phyloP scores from a whole-genome alignment of 2,888 invertebrate species.

The Drosophila robusta region DNA sequence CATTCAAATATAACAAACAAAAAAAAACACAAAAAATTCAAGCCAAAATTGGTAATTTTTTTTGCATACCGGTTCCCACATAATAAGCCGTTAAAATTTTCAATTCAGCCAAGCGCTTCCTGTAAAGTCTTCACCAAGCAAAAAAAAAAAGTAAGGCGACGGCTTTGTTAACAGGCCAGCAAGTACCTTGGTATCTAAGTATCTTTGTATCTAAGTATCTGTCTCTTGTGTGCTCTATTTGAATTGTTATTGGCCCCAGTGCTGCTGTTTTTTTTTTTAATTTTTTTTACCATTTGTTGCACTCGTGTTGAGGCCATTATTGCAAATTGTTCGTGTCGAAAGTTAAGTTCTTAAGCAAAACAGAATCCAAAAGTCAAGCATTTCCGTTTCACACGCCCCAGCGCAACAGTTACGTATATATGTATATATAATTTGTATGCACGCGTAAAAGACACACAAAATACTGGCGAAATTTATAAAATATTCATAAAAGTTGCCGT shows the following conservation, averaged over 20 bases:
- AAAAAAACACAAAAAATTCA: constrained; percentile 6
- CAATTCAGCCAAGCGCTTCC: constrained; percentile 15
- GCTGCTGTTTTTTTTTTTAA: background rate
- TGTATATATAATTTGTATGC: constrained; percentile 42
- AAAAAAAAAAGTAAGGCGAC: constrained; percentile 11
- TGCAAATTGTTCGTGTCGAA: constrained; percentile 33
- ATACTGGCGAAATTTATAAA: constrained; percentile 63
- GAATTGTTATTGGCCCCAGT: constrained; percentile 6
- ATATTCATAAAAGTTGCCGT: constrained; percentile 59
- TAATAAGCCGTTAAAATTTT: constrained; percentile 37
- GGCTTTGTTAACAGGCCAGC: background rate
- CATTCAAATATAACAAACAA: constrained; percentile 3
- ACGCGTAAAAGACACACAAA: constrained; percentile 34
- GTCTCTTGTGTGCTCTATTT: background rate
- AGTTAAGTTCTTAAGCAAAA: constrained; percentile 40
- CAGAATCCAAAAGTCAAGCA: constrained; percentile 28
- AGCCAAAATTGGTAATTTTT: constrained; percentile 31
- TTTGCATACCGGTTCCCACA: constrained; percentile 53
- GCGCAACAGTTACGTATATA: constrained; percentile 39
- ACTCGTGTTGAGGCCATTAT: constrained; percentile 17
- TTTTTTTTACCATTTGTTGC: constrained; percentile 1
- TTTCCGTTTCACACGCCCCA: constrained; percentile 61
- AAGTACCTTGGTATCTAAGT: constrained; percentile 14
- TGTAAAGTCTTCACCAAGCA: constrained; percentile 6
- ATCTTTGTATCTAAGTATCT: constrained; percentile 15